phyloP scores from a whole-genome alignment of 2,113 vertebrate species.

The Pelecanus crispus region DNA sequence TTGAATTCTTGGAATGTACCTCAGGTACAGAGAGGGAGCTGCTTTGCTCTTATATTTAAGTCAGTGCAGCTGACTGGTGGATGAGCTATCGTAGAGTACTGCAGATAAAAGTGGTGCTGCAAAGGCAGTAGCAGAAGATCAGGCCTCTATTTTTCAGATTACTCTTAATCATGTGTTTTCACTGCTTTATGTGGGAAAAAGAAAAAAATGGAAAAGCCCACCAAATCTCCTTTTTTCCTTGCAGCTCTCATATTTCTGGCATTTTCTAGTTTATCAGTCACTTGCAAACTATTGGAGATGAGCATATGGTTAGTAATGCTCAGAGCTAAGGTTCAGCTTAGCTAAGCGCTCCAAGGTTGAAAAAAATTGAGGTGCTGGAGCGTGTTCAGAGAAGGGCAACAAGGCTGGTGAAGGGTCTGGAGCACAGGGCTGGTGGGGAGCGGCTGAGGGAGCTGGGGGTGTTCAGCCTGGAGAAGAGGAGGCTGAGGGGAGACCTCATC shows the following conservation, averaged over 20 bases:
- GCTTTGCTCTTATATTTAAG: neutral
- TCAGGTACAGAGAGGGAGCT: neutral
- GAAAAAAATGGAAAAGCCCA: neutral
- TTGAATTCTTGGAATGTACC: neutral
- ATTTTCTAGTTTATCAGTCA: neutral
- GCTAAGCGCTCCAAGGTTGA: neutral
- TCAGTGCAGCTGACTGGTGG: neutral
- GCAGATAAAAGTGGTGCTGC: neutral
- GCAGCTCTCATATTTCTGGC: neutral
- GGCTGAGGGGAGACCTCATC: too few relatives aligned
- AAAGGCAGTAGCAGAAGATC: neutral
- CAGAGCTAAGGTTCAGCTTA: neutral
- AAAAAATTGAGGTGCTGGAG: too few relatives aligned
- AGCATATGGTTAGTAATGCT: fast-evolving
- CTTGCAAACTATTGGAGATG: too few relatives aligned
- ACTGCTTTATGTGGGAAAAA: neutral
- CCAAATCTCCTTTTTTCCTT: neutral
- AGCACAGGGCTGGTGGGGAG: too few relatives aligned
- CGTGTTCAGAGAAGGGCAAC: too few relatives aligned
- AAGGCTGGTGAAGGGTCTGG: too few relatives aligned
- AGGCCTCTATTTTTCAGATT: neutral
- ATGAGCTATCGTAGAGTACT: neutral
- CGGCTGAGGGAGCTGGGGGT: too few relatives aligned
- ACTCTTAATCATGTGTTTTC: neutral
- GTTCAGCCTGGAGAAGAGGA: too few relatives aligned